Evolutionary conservation across 92 coral and sea anemone species (phyloP), one percentile per base, ranked within the genome.

Genomic region (Porites cylindrica): DNA sequence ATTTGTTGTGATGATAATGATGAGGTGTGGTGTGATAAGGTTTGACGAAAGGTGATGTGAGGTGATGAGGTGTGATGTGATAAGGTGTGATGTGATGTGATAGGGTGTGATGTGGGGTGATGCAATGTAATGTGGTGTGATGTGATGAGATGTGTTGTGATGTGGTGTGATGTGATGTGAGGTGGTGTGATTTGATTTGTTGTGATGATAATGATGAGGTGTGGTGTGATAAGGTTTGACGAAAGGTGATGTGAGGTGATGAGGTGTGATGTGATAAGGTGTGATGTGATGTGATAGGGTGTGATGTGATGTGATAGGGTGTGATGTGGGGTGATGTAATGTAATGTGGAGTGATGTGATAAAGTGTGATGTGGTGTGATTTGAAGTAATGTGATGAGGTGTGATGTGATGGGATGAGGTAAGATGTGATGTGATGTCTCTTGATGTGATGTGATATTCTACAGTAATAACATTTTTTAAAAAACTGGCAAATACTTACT

Each of bases 21-120:
- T 14, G 88, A 73, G 74, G 32, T 58, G 88, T 73, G 70, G 58
- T 83, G 88, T 52, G 87, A 72, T 26, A 81, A 47, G 70, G 52
- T 82, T 32, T 19, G 69, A 38, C 14, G 61, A 80, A 8, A 38
- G 23, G 38, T 16, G 69, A 64, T 64, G 69, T 10, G 24, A 17
- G 0, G 69, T 14, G 69, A 16, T 64, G 10, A 64, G 69, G 19
- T 64, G 69, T 14, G 69, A 64, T 21, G 23, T 26, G 29, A 26
- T 79, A 13, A 79, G 51, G 17, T 59, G 63, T 10, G 63, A 59
- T 32, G 43, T 32, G 43, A 32, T 32, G 2, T 32, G 4, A 4
- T 32, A 32, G 3, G 0, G 43, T 32, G 2, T 32, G 6, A 32
- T 32, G 23, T 3, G 43, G 43, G 23, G 23, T 21, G 23, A 21